Evolutionary conservation across 2,113 vertebrate species (phyloP).

Genomic region (Anoura caudifer): DNA sequence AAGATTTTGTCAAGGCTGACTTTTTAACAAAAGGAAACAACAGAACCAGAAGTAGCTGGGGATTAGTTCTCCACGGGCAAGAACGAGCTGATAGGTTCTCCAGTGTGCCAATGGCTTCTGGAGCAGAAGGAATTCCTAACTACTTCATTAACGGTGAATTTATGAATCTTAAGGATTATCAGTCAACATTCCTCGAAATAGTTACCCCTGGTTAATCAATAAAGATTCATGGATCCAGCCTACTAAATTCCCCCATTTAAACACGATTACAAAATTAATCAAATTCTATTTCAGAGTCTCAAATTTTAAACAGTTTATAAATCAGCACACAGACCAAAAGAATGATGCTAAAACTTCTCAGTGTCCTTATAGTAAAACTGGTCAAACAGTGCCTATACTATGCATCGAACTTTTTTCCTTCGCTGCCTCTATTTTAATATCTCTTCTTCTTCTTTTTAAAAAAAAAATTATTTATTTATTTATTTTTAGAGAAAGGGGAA

Average conservation of each 20-base stretch:
- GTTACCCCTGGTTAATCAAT: neutral
- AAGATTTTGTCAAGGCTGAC: neutral
- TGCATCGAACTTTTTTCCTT: neutral
- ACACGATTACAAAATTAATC: neutral
- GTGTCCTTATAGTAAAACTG: neutral
- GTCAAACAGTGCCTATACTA: neutral
- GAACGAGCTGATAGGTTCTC: neutral
- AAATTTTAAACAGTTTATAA: neutral
- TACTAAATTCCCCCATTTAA: neutral
- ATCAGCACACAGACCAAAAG: neutral
- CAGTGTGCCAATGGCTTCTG: neutral
- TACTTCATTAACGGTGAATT: neutral
- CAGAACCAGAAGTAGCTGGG: neutral
- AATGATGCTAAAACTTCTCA: neutral
- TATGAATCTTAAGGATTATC: neutral
- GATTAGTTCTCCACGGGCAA: neutral
- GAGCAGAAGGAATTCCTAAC: neutral
- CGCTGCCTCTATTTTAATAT: neutral
- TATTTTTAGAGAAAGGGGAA: too few relatives aligned
- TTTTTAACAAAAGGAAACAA: neutral
- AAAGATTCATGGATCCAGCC: neutral
- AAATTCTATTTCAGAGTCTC: neutral
- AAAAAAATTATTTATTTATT: too few relatives aligned
- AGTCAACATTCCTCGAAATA: neutral
- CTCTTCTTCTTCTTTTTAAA: neutral